Evolutionary conservation across 1,140 invertebrate genomes (phyloP).

Genomic region (Drosophila auraria): DNA sequence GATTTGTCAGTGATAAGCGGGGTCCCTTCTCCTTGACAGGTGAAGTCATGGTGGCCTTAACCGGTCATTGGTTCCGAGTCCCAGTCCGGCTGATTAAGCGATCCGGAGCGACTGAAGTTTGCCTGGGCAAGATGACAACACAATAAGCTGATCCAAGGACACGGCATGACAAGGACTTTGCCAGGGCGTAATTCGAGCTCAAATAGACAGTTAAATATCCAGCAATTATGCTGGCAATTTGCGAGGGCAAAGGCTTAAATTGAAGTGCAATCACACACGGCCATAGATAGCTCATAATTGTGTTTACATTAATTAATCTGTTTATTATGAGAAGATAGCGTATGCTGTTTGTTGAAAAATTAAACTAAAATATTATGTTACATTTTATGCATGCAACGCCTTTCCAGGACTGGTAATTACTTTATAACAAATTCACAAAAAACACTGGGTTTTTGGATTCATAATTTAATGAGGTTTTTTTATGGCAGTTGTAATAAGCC

Average conservation of each 20-base stretch:
- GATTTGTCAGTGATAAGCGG: slow-evolving; percentile 73
- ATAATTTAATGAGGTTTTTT: slow-evolving; percentile 9
- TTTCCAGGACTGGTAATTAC: slow-evolving; percentile 6
- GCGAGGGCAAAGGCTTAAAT: slow-evolving; percentile 4
- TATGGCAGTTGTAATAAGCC: no score
- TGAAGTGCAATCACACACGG: not conserved
- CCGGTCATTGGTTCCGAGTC: slow-evolving; percentile 12
- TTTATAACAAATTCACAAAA: slow-evolving; percentile 16
- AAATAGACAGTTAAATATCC: slow-evolving; percentile 23
- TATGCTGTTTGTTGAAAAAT: slow-evolving; percentile 5
- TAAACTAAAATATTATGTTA: slow-evolving; percentile 17
- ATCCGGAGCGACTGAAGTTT: slow-evolving; percentile 2
- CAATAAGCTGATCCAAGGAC: slow-evolving; percentile 42
- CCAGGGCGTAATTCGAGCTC: not conserved
- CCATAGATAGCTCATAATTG: slow-evolving; percentile 2
- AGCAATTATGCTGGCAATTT: not conserved
- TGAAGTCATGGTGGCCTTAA: slow-evolving; percentile 14
- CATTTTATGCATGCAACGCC: not conserved
- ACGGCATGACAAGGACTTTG: slow-evolving; percentile 9
- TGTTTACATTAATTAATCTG: slow-evolving; percentile 23
- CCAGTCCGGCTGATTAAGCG: slow-evolving; percentile 47
- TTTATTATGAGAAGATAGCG: slow-evolving; percentile 8
- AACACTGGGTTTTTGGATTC: not conserved
- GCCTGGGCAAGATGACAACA: slow-evolving; percentile 9
- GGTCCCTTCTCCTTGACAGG: slow-evolving; percentile 44